Evolutionary conservation across 2,113 vertebrate genomes (phyloP).

Genomic region (Neotoma lepida): DNA sequence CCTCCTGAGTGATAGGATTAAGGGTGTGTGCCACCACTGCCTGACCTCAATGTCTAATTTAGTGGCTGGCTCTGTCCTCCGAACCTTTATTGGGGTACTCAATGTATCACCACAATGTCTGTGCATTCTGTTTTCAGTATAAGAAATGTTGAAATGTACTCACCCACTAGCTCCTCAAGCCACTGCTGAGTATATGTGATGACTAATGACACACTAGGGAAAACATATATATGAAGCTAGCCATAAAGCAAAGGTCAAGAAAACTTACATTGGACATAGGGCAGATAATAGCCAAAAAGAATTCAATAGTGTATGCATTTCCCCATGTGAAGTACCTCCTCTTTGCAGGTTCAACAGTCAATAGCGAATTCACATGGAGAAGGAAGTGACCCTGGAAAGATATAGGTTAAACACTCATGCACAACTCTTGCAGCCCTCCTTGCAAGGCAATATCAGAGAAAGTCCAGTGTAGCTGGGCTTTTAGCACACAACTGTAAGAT

Average conservation of each 20-base stretch:
- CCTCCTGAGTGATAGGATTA: too few species aligned
- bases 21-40: too few species aligned
- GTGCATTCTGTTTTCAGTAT: background rate
- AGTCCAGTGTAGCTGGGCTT: fast-evolving
- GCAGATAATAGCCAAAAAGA: background rate
- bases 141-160: background rate
- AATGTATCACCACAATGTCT: too few species aligned
- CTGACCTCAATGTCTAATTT: too few species aligned
- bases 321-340: too few species aligned
- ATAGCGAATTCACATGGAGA: background rate
- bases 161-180: background rate
- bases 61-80: too few species aligned
- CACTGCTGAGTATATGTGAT: background rate
- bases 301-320: background rate
- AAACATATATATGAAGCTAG: background rate
- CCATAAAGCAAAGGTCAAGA: background rate
- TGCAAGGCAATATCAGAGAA: background rate
- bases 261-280: fast-evolving
- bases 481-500: background rate
- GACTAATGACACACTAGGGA: background rate
- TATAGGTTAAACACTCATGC: background rate
- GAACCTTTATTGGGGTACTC: too few species aligned
- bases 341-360: background rate
- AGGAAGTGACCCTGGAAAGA: background rate
- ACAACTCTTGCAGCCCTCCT: fast-evolving